Base-by-base conservation (phyloP, 2,797 vertebrate genomes). In the Pseudomugil tenellus region DNA sequence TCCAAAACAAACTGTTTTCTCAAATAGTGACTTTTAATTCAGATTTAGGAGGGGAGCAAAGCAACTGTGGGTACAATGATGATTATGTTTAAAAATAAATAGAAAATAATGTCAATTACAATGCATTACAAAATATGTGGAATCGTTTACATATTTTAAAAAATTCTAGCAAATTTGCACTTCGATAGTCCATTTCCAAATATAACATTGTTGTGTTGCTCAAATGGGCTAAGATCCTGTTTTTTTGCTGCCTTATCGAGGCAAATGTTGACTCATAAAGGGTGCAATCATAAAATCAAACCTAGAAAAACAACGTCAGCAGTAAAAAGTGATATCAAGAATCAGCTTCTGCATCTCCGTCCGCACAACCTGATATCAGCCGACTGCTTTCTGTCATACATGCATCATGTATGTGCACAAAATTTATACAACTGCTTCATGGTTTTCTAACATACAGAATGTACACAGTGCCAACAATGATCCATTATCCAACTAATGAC, bases 41-140 rank as follows among this genome's bases (percentile, higher is more conserved):
- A 65, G 64, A 82, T 81, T 84, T 63, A 87, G 74, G 63, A 78
- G 72, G 68, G 72, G 67, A 73, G 81, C 81, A 89, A 90, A 80
- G 80, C 70, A 92, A 92, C 81, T 80, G 83, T 76, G 46, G 79
- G 70, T 87, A 89, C 86, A 87, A 89, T 77, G 86, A 87, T 48
- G 70, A 74, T 84, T 81, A 89, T 86, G 84, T 85, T 86, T 90
- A 87, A 81, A 87, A 89, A 91, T 91, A 90, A 90, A 91, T 91
- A 91, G 70, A 90, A 90, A 91, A 91, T 87, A 83, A 91, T 89
- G 85, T 75, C 76, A 89, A 89, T 91, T 90, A 88, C 86, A 91
- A 91, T 91, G 89, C 84, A 76, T 92, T 94, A 94, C 80, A 94
- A 94, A 94, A 94, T 92, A 92, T 91, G 88, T 88, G 87, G 87